Evolutionary conservation across 2,113 vertebrate species (phyloP).

Genomic region (Hippocampus guttulatus): DNA sequence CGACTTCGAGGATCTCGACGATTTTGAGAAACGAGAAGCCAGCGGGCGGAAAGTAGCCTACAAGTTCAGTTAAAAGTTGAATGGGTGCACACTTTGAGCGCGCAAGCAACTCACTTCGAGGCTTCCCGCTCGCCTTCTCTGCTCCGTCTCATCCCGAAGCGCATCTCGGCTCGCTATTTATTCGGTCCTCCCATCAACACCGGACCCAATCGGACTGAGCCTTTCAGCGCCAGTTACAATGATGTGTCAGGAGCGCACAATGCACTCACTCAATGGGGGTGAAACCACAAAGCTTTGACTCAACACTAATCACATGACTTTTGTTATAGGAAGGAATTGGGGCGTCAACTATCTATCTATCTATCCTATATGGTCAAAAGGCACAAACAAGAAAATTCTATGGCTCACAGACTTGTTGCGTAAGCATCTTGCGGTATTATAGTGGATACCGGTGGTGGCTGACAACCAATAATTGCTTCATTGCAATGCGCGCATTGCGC

Average conservation of each 20-base stretch:
- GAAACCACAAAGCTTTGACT: conserved; percentile 24
- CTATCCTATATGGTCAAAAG: not conserved
- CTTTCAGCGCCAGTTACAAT: conserved; percentile 58
- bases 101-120: conserved; percentile 34
- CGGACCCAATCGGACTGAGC: conserved; percentile 64
- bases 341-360: not conserved
- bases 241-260: conserved; percentile 26
- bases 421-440: not conserved
- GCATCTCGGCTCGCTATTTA: conserved; percentile 68
- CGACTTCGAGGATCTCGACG: not conserved
- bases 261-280: conserved; percentile 43
- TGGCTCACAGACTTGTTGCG: not conserved
- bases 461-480: not conserved
- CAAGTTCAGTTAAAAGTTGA: conserved; percentile 4
- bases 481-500: not conserved
- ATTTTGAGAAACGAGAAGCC: not conserved
- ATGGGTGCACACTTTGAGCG: conserved; percentile 27
- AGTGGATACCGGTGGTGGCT: not conserved
- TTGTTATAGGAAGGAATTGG: not conserved
- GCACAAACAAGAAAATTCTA: no score
- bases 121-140: conserved; percentile 43
- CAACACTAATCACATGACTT: not conserved
- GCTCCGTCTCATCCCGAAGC: conserved; percentile 51
- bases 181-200: conserved; percentile 65
- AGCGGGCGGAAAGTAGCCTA: not conserved